A percentile compares a stretch with the other conserved stretches of the same genome.
Evolutionary conservation across 2,888 invertebrate species (phyloP).

Genomic region (Acanthococcus lagerstroemiae): DNA sequence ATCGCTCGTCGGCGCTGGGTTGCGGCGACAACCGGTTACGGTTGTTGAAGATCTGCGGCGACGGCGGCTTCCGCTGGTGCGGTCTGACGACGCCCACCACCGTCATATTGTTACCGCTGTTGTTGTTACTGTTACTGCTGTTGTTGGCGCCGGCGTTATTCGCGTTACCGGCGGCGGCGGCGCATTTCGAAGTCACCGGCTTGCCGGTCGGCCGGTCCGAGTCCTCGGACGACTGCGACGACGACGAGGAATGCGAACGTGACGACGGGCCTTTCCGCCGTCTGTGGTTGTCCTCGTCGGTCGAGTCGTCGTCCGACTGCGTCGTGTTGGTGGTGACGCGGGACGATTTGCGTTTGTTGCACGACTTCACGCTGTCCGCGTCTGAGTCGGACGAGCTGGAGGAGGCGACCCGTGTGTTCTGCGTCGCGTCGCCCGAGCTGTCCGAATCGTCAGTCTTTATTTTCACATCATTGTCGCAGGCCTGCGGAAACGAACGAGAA

Average conservation of each 20-base stretch:
- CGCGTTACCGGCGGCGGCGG: neutral
- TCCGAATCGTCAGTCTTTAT: slow-evolving; percentile 26
- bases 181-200: neutral
- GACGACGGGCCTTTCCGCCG: neutral
- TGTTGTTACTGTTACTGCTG: neutral
- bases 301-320: neutral
- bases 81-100: slow-evolving; percentile 23
- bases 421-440: slow-evolving; percentile 8
- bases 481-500: neutral
- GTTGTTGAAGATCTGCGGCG: slow-evolving; percentile 28
- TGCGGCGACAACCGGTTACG: slow-evolving; percentile 31
- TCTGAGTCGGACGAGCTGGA: slow-evolving; percentile 26
- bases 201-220: neutral
- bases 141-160: neutral
- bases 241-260: slow-evolving; percentile 1
- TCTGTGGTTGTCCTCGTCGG: neutral
- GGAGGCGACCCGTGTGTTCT: slow-evolving; percentile 4
- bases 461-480: slow-evolving; percentile 16
- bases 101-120: neutral
- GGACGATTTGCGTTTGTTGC: neutral
- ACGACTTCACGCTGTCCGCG: slow-evolving; percentile 6
- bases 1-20: slow-evolving; percentile 21
- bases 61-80: slow-evolving; percentile 14
- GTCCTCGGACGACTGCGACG: slow-evolving; percentile 17
- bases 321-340: neutral